Evolutionary conservation across 2,888 invertebrate species (phyloP).

Genomic region (Shargacucullia verbasci): DNA sequence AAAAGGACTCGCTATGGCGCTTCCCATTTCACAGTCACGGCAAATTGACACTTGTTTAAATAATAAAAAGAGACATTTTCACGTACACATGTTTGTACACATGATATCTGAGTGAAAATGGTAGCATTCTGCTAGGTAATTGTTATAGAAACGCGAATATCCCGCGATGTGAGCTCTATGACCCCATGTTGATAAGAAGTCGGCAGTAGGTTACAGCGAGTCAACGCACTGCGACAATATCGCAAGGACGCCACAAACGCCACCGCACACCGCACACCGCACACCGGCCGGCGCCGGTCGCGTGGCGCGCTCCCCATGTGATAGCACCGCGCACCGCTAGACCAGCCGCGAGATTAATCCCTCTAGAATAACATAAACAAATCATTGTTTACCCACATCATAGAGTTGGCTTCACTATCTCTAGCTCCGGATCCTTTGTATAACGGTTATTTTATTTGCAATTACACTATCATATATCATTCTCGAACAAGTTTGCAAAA

Average conservation of each 20-base stretch:
- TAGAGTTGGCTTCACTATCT: conserved; percentile 19
- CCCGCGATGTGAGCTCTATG: not conserved
- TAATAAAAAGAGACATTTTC: not conserved
- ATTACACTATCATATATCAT: conserved; percentile 2
- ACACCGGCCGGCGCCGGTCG: not conserved
- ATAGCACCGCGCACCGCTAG: too few species aligned
- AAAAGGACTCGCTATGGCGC: not conserved
- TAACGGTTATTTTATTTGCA: conserved; percentile 10
- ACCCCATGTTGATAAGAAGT: not conserved
- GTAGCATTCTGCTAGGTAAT: not conserved
- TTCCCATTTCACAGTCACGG: not conserved
- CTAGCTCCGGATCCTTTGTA: not conserved
- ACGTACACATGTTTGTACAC: not conserved
- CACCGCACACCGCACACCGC: too few species aligned
- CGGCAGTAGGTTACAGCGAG: not conserved
- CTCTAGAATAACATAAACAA: conserved; percentile 4
- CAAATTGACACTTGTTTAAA: not conserved
- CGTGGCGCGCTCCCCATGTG: too few species aligned
- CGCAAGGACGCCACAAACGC: too few species aligned
- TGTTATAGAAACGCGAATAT: not conserved
- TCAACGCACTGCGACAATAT: not conserved
- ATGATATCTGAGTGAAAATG: not conserved
- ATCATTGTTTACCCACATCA: conserved; percentile 5
- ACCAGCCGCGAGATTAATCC: conserved; percentile 11
- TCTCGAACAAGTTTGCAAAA: not conserved